Evolutionary conservation across 2,888 invertebrate genomes (phyloP).

Genomic region (Tinea semifulvella): DNA sequence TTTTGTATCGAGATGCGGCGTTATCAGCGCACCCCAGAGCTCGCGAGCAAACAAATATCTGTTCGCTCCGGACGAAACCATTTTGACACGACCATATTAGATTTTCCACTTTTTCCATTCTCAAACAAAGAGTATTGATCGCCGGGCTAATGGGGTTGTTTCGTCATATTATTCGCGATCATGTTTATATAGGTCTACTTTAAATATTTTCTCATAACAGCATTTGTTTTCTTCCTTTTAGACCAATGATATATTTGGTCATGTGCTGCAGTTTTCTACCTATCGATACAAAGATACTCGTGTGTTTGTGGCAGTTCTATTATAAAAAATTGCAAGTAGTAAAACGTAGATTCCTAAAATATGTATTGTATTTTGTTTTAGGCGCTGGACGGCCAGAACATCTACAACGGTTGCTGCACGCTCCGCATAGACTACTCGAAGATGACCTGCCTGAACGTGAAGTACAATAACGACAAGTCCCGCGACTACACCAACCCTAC

Average conservation of each 20-base stretch:
- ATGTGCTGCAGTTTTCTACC: no score
- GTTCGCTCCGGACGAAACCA: slow-evolving; percentile 41
- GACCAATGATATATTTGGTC: no score
- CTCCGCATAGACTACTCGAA: slow-evolving; percentile 99
- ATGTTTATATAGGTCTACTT: neutral
- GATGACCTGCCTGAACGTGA: slow-evolving; percentile 96
- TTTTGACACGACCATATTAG: slow-evolving; percentile 43
- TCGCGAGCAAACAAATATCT: slow-evolving; percentile 55
- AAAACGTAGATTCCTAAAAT: no score
- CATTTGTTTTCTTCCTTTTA: neutral
- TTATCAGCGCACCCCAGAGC: slow-evolving; percentile 56
- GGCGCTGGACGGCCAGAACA: slow-evolving; percentile 97
- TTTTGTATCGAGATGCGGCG: slow-evolving; percentile 61
- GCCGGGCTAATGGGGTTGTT: slow-evolving; percentile 1
- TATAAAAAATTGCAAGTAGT: neutral
- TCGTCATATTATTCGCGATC: slow-evolving; percentile 2
- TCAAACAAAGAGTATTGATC: slow-evolving; percentile 4
- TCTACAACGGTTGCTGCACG: slow-evolving; percentile 99
- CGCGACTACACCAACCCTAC: slow-evolving; percentile 99
- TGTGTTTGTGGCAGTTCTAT: neutral
- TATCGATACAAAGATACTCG: no score
- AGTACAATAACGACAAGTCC: slow-evolving; percentile 99
- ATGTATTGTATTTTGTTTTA: slow-evolving; percentile 52
- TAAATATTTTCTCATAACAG: neutral
- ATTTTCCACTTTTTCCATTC: slow-evolving; percentile 10